Evolutionary conservation across 2,888 invertebrate species (phyloP).

Genomic region (Clitarchus hookeri): DNA sequence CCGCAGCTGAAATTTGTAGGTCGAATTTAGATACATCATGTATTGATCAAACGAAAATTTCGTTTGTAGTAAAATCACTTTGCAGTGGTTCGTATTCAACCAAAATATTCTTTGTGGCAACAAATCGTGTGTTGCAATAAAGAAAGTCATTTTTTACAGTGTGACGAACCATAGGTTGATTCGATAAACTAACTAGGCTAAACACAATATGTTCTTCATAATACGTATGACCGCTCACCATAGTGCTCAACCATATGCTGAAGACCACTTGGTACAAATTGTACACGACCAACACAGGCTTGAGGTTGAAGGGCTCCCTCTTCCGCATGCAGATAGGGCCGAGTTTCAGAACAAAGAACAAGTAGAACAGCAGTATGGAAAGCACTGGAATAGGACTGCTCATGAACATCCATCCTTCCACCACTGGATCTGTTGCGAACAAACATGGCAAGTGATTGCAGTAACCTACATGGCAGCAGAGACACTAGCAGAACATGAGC

Average conservation of each 20-base stretch:
- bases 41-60: too few relatives aligned
- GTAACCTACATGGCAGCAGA: too few relatives aligned
- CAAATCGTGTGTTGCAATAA: background rate
- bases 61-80: too few relatives aligned
- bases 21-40: too few relatives aligned
- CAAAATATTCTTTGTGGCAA: background rate
- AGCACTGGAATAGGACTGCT: slow-evolving; percentile 73
- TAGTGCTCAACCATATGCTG: slow-evolving; percentile 71
- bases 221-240: slow-evolving; percentile 52
- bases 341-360: slow-evolving; percentile 74
- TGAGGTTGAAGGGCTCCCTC: slow-evolving; percentile 72
- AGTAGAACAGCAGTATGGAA: slow-evolving; percentile 66
- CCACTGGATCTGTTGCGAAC: slow-evolving; percentile 68
- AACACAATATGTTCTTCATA: background rate
- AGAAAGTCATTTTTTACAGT: background rate
- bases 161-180: background rate
- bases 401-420: slow-evolving; percentile 80
- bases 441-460: background rate
- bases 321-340: slow-evolving; percentile 79
- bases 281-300: slow-evolving; percentile 74
- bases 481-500: too few relatives aligned
- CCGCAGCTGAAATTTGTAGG: too few relatives aligned
- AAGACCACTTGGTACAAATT: slow-evolving; percentile 88
- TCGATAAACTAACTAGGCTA: background rate
- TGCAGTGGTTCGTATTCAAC: background rate